Evolutionary conservation across 2,113 vertebrate species (phyloP), one percentile per base, ranked within the genome.

Genomic region (Anoura caudifer): DNA sequence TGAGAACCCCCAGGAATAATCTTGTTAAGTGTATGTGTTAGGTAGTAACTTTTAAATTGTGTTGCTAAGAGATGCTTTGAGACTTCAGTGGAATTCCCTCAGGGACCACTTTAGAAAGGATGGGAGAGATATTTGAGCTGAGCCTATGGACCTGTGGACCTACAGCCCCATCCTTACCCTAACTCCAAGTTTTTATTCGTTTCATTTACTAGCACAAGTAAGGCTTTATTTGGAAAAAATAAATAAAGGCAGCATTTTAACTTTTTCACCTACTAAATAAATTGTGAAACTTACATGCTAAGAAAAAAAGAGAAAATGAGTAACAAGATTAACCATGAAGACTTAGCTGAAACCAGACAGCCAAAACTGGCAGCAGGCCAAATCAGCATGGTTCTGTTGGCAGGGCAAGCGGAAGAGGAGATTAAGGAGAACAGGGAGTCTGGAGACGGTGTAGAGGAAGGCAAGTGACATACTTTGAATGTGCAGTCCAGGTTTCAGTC

Each of bases 31-130:
- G 6, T 43, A 45, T 45, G 28, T 75, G 33, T 79, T 79, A 95
- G 82, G 67, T 59, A 92, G 90, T 28, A 89, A 80, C 90, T 93
- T 80, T 89, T 47, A 95, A 91, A 91, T 70, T 93, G 73, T 93
- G 92, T 93, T 96, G 95, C 95, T 96, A 91, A 97, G 92, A 90
- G 87, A 96, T 79, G 28, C 15, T 61, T 63, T 90, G 54, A 95
- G 79, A 79, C n/a, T 75, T 95, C 63, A 59, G 56, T 73, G 54
- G 75, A 63, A 90, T 31, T 95, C 54, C 84, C 90, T 93, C 50
- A 87, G 94, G 75, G 80, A 79, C 69, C 86, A 94, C 96, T 94
- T 97, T 87, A 84, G 43, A 91, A 43, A 33, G 43, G 43, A 70
- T 81, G 41, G 36, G 41, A 72, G 50, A 67, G 22, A 94, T n/a